phyloP scores from a whole-genome alignment of 1,140 invertebrate genomes.

The Meloidogyne exigua region DNA sequence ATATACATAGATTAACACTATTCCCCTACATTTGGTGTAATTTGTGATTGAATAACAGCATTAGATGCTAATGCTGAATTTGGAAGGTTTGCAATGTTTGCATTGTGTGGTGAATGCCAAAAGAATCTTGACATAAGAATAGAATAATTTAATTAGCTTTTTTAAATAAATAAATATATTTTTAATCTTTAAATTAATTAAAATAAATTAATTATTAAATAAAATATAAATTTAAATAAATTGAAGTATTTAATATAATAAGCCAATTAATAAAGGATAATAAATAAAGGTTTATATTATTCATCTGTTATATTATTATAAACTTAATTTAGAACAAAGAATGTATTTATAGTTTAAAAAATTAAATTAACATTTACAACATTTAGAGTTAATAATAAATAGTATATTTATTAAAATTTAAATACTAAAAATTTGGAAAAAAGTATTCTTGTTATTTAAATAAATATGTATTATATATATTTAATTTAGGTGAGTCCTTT shows the following conservation, averaged over 20 bases:
- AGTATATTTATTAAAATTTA: background rate
- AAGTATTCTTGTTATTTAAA: background rate
- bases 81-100: background rate
- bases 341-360: no score
- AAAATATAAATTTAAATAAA: no score
- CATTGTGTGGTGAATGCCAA: slow-evolving; percentile 10
- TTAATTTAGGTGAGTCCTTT: background rate
- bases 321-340: no score
- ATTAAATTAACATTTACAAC: no score
- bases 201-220: background rate
- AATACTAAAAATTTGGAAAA: background rate
- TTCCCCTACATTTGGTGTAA: slow-evolving; percentile 2
- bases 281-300: no score
- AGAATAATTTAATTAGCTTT: background rate
- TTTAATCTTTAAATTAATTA: background rate
- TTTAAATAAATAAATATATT: background rate
- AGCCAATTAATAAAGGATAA: no score
- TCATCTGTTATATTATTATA: no score
- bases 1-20: background rate
- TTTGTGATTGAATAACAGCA: background rate
- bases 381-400: no score
- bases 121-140: slow-evolving; percentile 18
- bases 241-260: no score
- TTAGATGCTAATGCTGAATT: background rate
- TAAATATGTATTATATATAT: background rate